Conservation (phyloP, 2,113 vertebrate genomes). For the Xenopus laevis region DNA sequence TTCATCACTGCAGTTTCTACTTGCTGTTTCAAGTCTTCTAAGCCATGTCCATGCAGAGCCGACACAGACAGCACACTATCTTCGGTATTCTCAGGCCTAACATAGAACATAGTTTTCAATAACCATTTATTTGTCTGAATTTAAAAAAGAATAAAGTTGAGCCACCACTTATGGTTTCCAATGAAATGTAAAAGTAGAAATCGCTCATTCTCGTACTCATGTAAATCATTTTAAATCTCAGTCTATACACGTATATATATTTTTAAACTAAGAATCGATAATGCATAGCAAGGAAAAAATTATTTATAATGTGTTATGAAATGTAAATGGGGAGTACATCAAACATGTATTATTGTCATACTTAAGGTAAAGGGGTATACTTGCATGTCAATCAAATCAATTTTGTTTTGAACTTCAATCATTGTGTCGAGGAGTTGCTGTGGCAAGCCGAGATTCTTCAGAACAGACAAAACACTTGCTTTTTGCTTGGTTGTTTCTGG, state of each 20-base stretch:
- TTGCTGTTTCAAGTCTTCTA: constrained; percentile 65
- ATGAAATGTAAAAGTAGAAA: too few relatives aligned
- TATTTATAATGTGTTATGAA: too few relatives aligned
- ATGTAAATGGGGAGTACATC: too few relatives aligned
- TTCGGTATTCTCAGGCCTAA: constrained; percentile 66
- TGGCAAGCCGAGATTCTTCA: constrained; percentile 75
- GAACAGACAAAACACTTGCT: constrained; percentile 75
- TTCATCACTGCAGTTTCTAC: constrained; percentile 72
- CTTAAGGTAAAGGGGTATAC: constrained; percentile 24
- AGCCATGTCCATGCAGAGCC: constrained; percentile 71
- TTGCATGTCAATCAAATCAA: constrained; percentile 81
- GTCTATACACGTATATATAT: too few relatives aligned
- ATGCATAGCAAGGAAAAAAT: too few relatives aligned
- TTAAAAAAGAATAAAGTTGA: too few relatives aligned
- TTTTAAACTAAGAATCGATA: too few relatives aligned
- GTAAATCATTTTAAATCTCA: too few relatives aligned
- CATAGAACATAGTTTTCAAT: background rate
- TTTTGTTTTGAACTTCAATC: constrained; percentile 92
- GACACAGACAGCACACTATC: constrained; percentile 67
- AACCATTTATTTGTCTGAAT: too few relatives aligned
- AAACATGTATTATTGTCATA: too few relatives aligned
- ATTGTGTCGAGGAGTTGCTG: constrained; percentile 70
- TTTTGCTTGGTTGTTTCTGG: constrained; percentile 84
- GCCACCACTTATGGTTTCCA: too few relatives aligned
- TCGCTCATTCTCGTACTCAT: too few relatives aligned